Percentiles rank a stretch among this genome's conserved stretches.
Evolutionary conservation across 2,113 vertebrate genomes (phyloP).

Genomic region (Acrocephalus arundinaceus): DNA sequence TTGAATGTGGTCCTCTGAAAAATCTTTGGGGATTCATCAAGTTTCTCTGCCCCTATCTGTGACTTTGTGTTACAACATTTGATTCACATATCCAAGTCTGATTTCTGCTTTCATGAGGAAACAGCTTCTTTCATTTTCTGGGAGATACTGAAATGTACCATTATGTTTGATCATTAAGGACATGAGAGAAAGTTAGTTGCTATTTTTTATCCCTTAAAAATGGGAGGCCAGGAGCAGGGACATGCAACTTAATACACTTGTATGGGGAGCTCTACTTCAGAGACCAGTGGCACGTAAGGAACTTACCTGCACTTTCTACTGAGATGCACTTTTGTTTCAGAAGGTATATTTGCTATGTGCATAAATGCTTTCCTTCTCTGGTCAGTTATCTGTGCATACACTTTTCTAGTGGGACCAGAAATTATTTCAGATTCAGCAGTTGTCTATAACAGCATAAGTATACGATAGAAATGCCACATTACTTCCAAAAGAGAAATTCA

Average conservation of each 20-base stretch:
- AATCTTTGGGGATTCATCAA: neutral
- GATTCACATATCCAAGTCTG: neutral
- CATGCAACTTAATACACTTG: neutral
- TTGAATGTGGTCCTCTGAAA: neutral
- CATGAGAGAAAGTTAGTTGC: neutral
- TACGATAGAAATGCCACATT: neutral
- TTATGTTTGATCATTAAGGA: neutral
- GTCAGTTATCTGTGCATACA: neutral
- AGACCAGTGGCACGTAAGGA: neutral
- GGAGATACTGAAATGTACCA: neutral
- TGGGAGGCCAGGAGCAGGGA: neutral
- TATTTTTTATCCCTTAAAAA: neutral
- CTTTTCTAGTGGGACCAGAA: neutral
- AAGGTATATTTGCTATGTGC: rapidly evolving
- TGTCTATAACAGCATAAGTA: neutral
- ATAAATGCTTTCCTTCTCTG: neutral
- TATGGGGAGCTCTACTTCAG: neutral
- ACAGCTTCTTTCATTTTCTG: neutral
- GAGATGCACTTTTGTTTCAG: neutral
- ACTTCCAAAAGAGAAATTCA: neutral
- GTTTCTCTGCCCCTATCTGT: neutral
- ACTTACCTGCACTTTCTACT: neutral
- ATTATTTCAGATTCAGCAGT: neutral
- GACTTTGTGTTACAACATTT: neutral
- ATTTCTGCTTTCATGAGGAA: conserved; percentile 17